Evolutionary conservation across 2,113 vertebrate genomes (phyloP).

Genomic region (Aegithalos caudatus): DNA sequence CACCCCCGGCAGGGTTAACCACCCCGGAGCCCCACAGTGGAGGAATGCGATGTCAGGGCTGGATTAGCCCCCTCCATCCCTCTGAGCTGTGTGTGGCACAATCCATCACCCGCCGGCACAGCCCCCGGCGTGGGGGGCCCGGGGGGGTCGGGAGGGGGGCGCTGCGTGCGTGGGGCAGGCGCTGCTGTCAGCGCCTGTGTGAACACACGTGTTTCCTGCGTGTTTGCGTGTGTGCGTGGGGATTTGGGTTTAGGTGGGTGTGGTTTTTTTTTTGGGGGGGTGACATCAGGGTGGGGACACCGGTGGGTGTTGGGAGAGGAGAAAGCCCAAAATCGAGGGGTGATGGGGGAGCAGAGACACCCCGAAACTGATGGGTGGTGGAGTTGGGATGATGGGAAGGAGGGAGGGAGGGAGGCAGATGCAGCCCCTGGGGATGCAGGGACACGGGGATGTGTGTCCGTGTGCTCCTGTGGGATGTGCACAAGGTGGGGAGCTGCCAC

Average conservation of each 20-base stretch:
- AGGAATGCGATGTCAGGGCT: slow-evolving; percentile 50
- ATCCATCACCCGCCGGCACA: slow-evolving; percentile 37
- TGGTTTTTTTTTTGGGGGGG: neutral
- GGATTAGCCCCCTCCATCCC: too few species aligned
- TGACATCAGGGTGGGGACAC: fast-evolving
- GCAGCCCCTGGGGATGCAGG: fast-evolving
- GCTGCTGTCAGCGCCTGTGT: neutral
- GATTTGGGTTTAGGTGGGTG: fast-evolving
- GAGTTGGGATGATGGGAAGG: neutral
- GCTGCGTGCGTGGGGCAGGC: neutral
- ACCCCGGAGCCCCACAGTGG: neutral
- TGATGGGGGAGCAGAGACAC: neutral
- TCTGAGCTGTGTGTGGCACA: slow-evolving; percentile 58
- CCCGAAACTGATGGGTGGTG: neutral
- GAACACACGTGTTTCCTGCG: neutral
- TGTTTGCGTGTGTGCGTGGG: fast-evolving
- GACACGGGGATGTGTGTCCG: neutral
- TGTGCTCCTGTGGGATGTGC: neutral
- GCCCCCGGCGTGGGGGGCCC: slow-evolving; percentile 52
- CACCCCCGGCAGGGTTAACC: slow-evolving; percentile 19
- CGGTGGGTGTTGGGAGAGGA: neutral
- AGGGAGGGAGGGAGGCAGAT: too few species aligned
- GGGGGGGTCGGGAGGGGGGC: neutral
- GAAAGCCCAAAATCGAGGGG: too few species aligned
- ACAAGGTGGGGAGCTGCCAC: fast-evolving